Percentiles rank a stretch among this genome's conserved stretches.
Evolutionary conservation across 92 coral and sea anemone genomes (phyloP).

Genomic region (Diadumene lineata): DNA sequence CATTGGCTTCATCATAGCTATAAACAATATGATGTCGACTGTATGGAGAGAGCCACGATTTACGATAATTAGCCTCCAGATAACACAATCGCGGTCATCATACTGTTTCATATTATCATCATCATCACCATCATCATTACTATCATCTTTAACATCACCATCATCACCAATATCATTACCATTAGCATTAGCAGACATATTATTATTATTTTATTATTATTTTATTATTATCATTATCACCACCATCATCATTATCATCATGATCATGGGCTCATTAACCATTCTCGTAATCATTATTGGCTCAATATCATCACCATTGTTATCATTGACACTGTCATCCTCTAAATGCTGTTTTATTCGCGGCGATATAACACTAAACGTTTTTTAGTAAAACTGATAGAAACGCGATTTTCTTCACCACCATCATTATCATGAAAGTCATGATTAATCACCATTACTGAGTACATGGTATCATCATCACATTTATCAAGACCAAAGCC

Average conservation of each 20-base stretch:
- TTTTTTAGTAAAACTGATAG: too few relatives aligned
- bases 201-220: too few relatives aligned
- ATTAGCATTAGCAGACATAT: not conserved
- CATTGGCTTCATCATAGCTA: not conserved
- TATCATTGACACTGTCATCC: not conserved
- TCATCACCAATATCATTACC: not conserved
- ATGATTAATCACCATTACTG: too few relatives aligned
- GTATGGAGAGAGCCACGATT: too few relatives aligned
- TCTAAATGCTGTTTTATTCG: too few relatives aligned
- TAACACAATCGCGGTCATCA: not conserved
- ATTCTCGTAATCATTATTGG: too few relatives aligned
- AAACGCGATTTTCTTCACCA: too few relatives aligned
- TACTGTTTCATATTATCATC: not conserved
- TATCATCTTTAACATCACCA: too few relatives aligned
- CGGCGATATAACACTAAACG: too few relatives aligned
- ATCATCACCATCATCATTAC: not conserved
- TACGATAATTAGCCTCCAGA: not conserved
- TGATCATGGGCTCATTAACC: too few relatives aligned
- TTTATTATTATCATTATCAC: not conserved
- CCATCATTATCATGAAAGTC: not conserved
- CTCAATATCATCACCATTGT: not conserved
- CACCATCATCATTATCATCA: not conserved
- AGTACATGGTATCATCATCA: not conserved
- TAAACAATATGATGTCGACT: not conserved
- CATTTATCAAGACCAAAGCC: not conserved